Base-by-base conservation (phyloP, 2,113 vertebrate species). In the Crypturellus undulatus region DNA sequence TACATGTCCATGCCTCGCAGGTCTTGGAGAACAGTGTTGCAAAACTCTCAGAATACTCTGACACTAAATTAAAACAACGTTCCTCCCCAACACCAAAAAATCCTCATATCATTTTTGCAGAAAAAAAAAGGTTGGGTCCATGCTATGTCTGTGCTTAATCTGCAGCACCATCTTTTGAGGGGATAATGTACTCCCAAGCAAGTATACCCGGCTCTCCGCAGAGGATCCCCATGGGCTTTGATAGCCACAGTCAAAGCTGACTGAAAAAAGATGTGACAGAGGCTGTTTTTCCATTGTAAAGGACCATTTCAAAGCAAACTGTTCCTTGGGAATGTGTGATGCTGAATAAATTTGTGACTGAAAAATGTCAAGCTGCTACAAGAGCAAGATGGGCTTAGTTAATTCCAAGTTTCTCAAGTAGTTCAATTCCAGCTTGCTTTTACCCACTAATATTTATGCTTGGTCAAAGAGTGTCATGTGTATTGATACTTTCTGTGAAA, bases 91-190 rank as follows among this genome's bases (percentile, higher is more conserved):
- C 38, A 45, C 40, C 59, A 63, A 56, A 56, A 26, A 54, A 58
- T 87, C 51, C n/a, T 71, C 40, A 26, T 19, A 58, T 65, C 21
- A 42, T 19, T 79, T 82, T 75, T 78, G 10, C 64, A 79, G 87
- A 24, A 49, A 32, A 42, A 38, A 42, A 40, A n/a, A 26, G 51
- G 30, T 12, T 92, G 32, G 64, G 81, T n/a, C 49, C 43, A 69
- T 69, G 22, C 82, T 79, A 47, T 36, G 51, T 36, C 70, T 96
- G 72, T 93, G 83, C 95, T 96, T 94, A 97, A 95, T 92, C 97
- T 93, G 84, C 22, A 95, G 94, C 96, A 96, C 90, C 93, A 95
- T 92, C 95, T 97, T 96, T 97, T 92, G 91, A 97, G 62, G 67
- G 92, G 84, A 96, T 18, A 12, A 12, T 94, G 88, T 80, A 95